phyloP scores from a whole-genome alignment of 2,888 invertebrate genomes.

The Pimpla rufipes region DNA sequence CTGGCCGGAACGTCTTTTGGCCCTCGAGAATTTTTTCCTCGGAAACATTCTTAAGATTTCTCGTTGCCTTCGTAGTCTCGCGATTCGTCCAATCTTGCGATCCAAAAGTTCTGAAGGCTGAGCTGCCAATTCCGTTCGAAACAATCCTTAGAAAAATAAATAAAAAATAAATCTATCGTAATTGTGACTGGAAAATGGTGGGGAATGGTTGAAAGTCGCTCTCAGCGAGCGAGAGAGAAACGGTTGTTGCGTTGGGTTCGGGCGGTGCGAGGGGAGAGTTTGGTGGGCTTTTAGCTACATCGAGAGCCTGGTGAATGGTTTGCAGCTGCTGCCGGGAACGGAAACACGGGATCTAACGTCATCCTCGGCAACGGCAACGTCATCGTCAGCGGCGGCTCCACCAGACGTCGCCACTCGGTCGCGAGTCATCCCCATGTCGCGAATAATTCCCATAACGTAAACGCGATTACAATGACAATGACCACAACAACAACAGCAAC shows the following conservation, averaged over 20 bases:
- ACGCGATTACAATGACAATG: constrained; percentile 79
- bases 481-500: constrained; percentile 70
- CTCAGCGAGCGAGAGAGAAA: background rate
- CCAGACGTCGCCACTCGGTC: constrained; percentile 84
- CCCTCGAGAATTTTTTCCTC: no score
- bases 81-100: background rate
- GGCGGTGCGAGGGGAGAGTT: constrained; percentile 37
- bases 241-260: constrained; percentile 31
- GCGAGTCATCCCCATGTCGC: constrained; percentile 84
- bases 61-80: no score
- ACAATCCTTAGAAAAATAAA: background rate
- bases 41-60: no score
- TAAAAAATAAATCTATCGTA: background rate
- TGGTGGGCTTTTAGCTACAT: constrained; percentile 73
- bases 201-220: background rate
- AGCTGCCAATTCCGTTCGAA: constrained; percentile 1
- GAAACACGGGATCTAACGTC: constrained; percentile 81
- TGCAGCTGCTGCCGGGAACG: constrained; percentile 83
- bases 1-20: no score
- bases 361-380: constrained; percentile 66
- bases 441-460: constrained; percentile 84
- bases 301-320: constrained; percentile 77
- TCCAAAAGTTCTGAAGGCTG: background rate
- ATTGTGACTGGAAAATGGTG: background rate
- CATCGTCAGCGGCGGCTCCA: constrained; percentile 67